A percentile compares a stretch with the other conserved stretches of the same genome.
These are phyloP conservation scores for Urocyon cinereoargenteus DNA, from an alignment of 2,797 vertebrate genomes.

Conservation along the genomic window DNA sequence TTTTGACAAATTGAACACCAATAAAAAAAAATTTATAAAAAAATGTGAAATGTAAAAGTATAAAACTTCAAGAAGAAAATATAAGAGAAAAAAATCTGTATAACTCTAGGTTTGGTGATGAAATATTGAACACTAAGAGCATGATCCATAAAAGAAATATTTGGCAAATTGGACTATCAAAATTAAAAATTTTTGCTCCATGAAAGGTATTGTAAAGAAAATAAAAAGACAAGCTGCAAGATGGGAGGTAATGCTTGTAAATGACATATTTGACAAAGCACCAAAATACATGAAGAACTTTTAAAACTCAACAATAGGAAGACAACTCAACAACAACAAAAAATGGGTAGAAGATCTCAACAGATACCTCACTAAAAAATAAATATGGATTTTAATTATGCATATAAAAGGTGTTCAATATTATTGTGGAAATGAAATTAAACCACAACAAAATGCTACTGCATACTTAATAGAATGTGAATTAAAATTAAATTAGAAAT, in stretches of 20 bases:
- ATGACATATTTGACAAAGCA: not conserved
- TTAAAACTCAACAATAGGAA: not conserved
- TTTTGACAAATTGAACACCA: too few species aligned
- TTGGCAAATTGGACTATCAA: not conserved
- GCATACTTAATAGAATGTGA: not conserved
- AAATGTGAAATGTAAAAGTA: not conserved
- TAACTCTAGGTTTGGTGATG: not conserved
- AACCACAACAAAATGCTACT: not conserved
- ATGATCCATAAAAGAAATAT: not conserved
- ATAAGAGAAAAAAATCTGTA: not conserved
- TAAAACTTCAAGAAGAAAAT: not conserved
- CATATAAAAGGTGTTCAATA: not conserved
- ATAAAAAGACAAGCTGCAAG: not conserved
- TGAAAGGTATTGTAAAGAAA: not conserved
- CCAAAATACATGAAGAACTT: not conserved
- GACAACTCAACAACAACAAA: not conserved
- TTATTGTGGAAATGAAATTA: not conserved
- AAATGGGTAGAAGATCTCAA: not conserved
- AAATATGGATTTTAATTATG: not conserved
- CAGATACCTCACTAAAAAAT: not conserved
- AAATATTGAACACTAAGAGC: not conserved
- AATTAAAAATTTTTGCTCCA: not conserved
- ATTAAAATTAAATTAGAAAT: not conserved
- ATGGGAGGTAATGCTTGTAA: not conserved
- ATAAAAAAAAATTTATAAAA: too few species aligned